Base-by-base conservation (phyloP, 2,113 vertebrate species). In the Aptenodytes forsteri region DNA sequence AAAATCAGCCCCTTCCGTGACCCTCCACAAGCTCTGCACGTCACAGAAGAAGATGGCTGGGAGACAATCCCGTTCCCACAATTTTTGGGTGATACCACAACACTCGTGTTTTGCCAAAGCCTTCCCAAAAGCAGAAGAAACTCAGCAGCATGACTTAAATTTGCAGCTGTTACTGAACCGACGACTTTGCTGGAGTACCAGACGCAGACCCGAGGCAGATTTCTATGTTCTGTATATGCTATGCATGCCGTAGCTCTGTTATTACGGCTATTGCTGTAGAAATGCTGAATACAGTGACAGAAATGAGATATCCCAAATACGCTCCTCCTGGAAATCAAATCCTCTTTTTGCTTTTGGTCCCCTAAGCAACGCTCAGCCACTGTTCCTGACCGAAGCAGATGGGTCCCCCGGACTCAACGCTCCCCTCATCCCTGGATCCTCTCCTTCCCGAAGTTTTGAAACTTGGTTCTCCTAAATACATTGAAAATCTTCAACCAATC, bases 81-180 rank as follows among this genome's bases (percentile, higher is more conserved):
- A 26, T 13, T 81, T 86, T 70, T 59, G 86, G 27, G 49, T 58
- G 12, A 10, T 27, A 89, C 6, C 18, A 54, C 21, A 87, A 71
- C 16, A 54, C 14, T 46, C 0, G 0, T 38, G 26, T 46, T 93
- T 80, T 44, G n/a, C 59, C 67, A 89, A 62, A 89, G 72, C 34
- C 29, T 78, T 80, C 40, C 29, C 29, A 69, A 80, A 93, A 87
- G 47, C 36, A 84, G 44, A 83, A 40, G 16, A 66, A 76, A 54
- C 72, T 38, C 49, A 49, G 55, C 72, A 78, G 84, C 49, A 13
- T 25, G 17, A 52, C 64, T 90, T 36, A 65, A 66, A 32, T 79
- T 83, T 89, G 56, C 70, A 94, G 73, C 40, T 83, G 54, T 61
- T 77, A n/a, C 46, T 88, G 46, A 93, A 47, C 55, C 59, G 59